Conservation (phyloP, 2,113 vertebrate genomes). For the Polypterus senegalus region DNA sequence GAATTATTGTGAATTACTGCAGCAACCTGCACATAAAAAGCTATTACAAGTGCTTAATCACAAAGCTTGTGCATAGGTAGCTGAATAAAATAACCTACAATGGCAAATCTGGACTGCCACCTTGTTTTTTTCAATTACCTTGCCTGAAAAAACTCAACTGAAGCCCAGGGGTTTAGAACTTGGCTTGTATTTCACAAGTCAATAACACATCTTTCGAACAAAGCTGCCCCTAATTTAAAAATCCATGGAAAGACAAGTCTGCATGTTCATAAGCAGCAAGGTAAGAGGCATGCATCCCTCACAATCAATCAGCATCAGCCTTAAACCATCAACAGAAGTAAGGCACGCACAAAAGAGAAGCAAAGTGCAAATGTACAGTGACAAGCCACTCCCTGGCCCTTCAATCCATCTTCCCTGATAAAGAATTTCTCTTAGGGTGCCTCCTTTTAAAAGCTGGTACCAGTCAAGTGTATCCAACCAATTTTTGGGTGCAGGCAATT, state of each 20-base stretch:
- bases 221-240: constrained; percentile 69
- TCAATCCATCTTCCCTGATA: background rate
- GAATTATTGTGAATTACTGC: no score
- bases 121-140: constrained; percentile 52
- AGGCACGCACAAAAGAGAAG: constrained; percentile 11
- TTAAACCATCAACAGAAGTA: constrained; percentile 19
- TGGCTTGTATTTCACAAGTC: constrained; percentile 62
- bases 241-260: constrained; percentile 54
- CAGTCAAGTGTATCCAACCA: no score
- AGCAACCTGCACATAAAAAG: no score
- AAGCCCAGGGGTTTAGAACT: constrained; percentile 50
- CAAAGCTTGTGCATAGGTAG: no score
- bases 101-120: no score
- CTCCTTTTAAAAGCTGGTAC: no score
- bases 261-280: constrained; percentile 48
- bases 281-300: constrained; percentile 26
- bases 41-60: no score
- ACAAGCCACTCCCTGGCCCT: constrained; percentile 22
- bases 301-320: constrained; percentile 46
- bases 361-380: constrained; percentile 28
- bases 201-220: constrained; percentile 67
- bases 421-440: no score
- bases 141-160: constrained; percentile 51
- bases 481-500: no score
- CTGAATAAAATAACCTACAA: no score